Conservation (phyloP, 2,113 vertebrate species). For the Psettodes erumei region DNA sequence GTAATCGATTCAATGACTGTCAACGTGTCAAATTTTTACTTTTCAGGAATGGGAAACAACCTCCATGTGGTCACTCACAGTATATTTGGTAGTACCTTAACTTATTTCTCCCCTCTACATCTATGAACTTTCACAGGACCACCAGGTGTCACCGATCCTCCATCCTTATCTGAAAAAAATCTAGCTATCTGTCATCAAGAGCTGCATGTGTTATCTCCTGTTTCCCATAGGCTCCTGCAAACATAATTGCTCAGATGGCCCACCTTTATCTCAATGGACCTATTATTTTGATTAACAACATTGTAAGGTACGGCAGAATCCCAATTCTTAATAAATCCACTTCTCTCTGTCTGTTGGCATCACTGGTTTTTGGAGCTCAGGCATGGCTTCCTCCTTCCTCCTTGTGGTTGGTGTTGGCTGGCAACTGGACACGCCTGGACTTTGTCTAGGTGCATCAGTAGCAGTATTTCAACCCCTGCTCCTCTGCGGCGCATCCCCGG, state of each 20-base stretch:
- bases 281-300: background rate
- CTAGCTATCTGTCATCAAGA: background rate
- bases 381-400: too few species aligned
- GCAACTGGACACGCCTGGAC: too few species aligned
- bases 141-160: constrained; percentile 4
- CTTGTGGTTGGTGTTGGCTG: too few species aligned
- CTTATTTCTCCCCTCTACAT: background rate
- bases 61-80: background rate
- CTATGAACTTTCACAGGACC: background rate
- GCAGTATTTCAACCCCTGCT: too few species aligned
- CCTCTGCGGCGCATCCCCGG: too few species aligned
- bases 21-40: background rate
- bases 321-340: too few species aligned
- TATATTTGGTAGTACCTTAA: background rate
- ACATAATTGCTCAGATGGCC: background rate
- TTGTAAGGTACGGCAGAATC: background rate
- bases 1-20: background rate
- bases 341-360: too few species aligned
- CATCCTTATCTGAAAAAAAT: background rate
- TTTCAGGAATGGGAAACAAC: background rate
- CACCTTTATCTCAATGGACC: background rate
- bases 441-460: too few species aligned
- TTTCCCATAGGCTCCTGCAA: background rate
- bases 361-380: too few species aligned
- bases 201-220: background rate